These are phyloP conservation scores for Bucorvus abyssinicus DNA, from an alignment of 2,797 vertebrate species.

Conservation along the genomic window DNA sequence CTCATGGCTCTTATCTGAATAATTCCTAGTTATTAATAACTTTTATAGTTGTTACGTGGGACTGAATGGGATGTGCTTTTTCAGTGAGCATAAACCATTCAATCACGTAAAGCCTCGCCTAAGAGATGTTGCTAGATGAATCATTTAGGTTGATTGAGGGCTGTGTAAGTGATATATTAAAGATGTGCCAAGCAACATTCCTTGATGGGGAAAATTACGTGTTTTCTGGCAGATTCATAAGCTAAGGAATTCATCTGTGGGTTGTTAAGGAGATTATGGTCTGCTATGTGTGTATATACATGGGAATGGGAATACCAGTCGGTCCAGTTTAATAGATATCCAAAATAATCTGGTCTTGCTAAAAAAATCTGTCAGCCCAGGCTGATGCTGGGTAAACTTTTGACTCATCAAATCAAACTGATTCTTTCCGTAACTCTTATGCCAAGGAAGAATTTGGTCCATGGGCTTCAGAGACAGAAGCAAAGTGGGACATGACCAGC, in stretches of 20 bases:
- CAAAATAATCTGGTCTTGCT: background rate
- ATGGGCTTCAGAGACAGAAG: background rate
- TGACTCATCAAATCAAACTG: background rate
- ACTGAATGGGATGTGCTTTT: slow-evolving; percentile 41
- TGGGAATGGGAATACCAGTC: slow-evolving; percentile 17
- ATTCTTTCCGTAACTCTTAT: background rate
- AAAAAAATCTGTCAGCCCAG: background rate
- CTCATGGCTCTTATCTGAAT: slow-evolving; percentile 37
- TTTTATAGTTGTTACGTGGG: slow-evolving; percentile 41
- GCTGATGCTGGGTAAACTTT: background rate
- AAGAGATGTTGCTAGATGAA: slow-evolving; percentile 45
- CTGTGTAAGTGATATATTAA: slow-evolving; percentile 58
- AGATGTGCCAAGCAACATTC: slow-evolving; percentile 59
- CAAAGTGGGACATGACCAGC: background rate
- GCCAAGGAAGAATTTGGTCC: background rate
- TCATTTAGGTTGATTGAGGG: slow-evolving; percentile 60
- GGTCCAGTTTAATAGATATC: slow-evolving; percentile 4
- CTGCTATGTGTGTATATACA: slow-evolving; percentile 29
- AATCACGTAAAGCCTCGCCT: slow-evolving; percentile 20
- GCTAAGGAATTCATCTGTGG: slow-evolving; percentile 48
- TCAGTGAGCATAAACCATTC: slow-evolving; percentile 45
- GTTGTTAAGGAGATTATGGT: slow-evolving; percentile 49
- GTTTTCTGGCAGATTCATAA: slow-evolving; percentile 63
- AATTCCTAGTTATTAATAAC: slow-evolving; percentile 62
- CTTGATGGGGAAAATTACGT: slow-evolving; percentile 61